phyloP scores from a whole-genome alignment of 2,797 vertebrate species.

The Coreius guichenoti region DNA sequence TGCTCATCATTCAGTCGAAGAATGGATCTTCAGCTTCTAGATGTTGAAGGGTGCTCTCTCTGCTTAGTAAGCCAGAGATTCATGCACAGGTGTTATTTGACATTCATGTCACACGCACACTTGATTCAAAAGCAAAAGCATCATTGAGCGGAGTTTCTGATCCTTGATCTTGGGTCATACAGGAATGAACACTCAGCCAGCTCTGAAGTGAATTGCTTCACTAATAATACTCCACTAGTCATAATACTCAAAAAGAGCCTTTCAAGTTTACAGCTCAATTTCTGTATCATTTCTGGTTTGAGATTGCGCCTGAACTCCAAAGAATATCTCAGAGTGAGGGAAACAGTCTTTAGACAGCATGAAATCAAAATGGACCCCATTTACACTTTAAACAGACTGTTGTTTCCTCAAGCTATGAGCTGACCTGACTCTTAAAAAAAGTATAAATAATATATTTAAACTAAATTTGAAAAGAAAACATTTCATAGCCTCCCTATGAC shows the following conservation, averaged over 20 bases:
- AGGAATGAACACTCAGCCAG: conserved; percentile 13
- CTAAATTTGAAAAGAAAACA: neutral
- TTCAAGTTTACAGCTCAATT: conserved; percentile 17
- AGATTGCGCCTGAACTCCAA: neutral
- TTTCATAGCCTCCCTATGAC: neutral
- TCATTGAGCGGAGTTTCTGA: conserved; percentile 25
- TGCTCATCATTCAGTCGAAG: neutral
- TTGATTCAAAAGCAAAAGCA: conserved; percentile 22
- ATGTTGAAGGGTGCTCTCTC: conserved; percentile 6
- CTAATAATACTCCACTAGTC: neutral
- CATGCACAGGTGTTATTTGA: conserved; percentile 37
- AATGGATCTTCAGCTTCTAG: conserved; percentile 8
- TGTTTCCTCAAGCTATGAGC: neutral
- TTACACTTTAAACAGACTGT: neutral
- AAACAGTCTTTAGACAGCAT: neutral
- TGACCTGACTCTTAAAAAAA: neutral
- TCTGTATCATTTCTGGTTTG: neutral
- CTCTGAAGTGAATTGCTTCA: conserved; percentile 24
- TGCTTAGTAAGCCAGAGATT: conserved; percentile 10
- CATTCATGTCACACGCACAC: conserved; percentile 32
- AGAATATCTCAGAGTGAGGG: neutral
- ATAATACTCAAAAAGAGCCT: conserved; percentile 8
- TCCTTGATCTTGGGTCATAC: conserved; percentile 18
- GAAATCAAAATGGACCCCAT: neutral
- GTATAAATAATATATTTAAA: neutral